These are phyloP conservation scores for Enhydra lutris DNA, from an alignment of 2,113 vertebrate genomes.

Conservation along the genomic window DNA sequence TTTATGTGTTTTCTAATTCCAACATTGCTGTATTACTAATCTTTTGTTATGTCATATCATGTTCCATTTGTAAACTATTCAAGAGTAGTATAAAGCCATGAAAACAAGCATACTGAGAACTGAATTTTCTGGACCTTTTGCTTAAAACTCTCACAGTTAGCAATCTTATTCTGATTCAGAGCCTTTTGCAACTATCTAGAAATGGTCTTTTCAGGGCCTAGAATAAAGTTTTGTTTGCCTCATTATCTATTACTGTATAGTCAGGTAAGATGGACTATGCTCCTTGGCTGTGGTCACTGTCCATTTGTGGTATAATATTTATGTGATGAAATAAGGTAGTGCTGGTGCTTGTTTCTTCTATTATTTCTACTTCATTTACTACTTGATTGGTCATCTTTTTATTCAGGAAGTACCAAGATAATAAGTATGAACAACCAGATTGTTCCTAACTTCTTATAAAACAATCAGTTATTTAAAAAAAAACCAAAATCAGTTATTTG, in stretches of 20 bases:
- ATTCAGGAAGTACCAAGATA: background rate
- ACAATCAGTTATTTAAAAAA: background rate
- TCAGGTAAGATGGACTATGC: background rate
- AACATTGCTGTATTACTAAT: background rate
- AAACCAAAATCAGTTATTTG: background rate
- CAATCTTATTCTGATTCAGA: background rate
- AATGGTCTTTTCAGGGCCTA: background rate
- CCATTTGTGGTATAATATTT: background rate
- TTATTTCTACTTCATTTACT: background rate
- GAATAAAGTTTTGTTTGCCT: background rate
- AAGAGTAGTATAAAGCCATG: background rate
- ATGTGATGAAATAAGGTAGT: background rate
- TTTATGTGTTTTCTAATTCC: constrained; percentile 57
- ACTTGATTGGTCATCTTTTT: background rate
- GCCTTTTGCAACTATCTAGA: background rate
- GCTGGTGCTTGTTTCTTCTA: background rate
- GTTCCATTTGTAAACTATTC: background rate
- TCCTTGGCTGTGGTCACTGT: background rate
- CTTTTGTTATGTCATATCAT: background rate
- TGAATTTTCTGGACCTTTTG: background rate
- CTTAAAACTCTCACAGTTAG: background rate
- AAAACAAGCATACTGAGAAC: background rate
- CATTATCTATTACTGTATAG: background rate
- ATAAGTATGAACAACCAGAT: background rate
- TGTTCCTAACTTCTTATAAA: background rate